Evolutionary conservation across 2,888 invertebrate genomes (phyloP), one percentile per base, ranked within the genome.

Genomic region (Apotomis turbidana): DNA sequence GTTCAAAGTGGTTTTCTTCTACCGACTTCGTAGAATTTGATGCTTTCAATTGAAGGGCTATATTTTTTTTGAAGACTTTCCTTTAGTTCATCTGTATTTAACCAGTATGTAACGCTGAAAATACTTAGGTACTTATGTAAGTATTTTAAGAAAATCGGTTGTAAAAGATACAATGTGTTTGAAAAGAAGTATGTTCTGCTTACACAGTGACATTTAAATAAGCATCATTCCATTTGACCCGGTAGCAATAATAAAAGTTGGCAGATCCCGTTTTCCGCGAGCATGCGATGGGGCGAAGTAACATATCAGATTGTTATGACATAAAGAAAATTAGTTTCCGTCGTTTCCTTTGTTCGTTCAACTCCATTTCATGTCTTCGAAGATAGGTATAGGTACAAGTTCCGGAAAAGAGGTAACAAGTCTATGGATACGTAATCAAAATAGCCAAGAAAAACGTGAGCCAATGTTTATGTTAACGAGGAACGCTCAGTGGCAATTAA

Each of bases 401-500:
- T 61, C 27, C 44, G 52, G 46, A 69, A 68, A 72, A 59, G 54
- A 52, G 59, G 59, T 68, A 74, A 68, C 41, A 41, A 41, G 41
- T 41, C 41, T 41, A 41, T 6, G 57, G 71, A 75, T 66, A 68
- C 68, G 63, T 64, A 64, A 64, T 64, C 64, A 64, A 64, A 41
- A 27, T 27, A 27, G 27, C 27, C 27, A 27, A 27, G 27, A 27
- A 41, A 83, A 84, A 76, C 82, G 79, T 83, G 80, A 83, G 77
- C 73, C 77, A 76, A 78, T 80, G 77, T 81, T 82, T 83, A 82
- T 68, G 58, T 76, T 82, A 84, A 83, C 74, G 76, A 83, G 82
- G 81, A 83, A 80, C 80, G 81, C 81, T 80, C 78, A 82, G 83
- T 82, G 81, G 82, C 75, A 83, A 81, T 85, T 83, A 87, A 77